Evolutionary conservation across 2,888 invertebrate species (phyloP).

Genomic region (Smittia aterrima): DNA sequence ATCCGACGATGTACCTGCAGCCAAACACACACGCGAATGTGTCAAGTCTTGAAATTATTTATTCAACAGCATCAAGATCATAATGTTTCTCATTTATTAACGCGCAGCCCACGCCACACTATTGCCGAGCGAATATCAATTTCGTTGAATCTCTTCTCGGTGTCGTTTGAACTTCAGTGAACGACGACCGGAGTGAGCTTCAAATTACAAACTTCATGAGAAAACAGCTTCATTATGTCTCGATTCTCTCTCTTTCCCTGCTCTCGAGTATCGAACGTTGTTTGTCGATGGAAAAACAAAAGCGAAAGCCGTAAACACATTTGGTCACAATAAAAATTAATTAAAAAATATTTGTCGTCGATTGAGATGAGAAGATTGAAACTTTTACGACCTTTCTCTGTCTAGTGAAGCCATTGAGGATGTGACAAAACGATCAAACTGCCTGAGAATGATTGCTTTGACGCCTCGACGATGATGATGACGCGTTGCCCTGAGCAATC

Average conservation of each 20-base stretch:
- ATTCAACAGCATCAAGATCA: slow-evolving; percentile 12
- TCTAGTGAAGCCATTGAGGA: slow-evolving; percentile 19
- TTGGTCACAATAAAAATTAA: slow-evolving; percentile 1
- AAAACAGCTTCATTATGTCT: slow-evolving; percentile 11
- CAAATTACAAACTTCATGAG: not conserved
- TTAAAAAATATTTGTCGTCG: slow-evolving; percentile 1
- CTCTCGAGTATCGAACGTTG: not conserved
- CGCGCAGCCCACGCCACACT: slow-evolving; percentile 3
- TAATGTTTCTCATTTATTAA: slow-evolving; percentile 30
- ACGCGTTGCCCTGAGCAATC: not conserved
- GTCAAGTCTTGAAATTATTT: slow-evolving; percentile 15
- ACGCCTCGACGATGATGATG: not conserved
- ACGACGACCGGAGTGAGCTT: not conserved
- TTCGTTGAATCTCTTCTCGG: not conserved
- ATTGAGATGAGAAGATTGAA: not conserved
- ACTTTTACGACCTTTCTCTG: slow-evolving; percentile 18
- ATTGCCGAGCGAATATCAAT: not conserved
- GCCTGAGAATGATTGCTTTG: slow-evolving; percentile 19
- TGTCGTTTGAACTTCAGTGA: not conserved
- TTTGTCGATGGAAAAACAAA: not conserved
- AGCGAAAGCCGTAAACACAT: not conserved
- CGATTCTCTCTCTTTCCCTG: slow-evolving; percentile 1
- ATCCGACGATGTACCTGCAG: not conserved
- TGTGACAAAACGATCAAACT: slow-evolving; percentile 19
- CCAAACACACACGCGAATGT: not conserved